Evolutionary conservation across 2,797 vertebrate genomes (phyloP), one percentile per base, ranked within the genome.

Genomic region (Chrysocyon brachyurus): DNA sequence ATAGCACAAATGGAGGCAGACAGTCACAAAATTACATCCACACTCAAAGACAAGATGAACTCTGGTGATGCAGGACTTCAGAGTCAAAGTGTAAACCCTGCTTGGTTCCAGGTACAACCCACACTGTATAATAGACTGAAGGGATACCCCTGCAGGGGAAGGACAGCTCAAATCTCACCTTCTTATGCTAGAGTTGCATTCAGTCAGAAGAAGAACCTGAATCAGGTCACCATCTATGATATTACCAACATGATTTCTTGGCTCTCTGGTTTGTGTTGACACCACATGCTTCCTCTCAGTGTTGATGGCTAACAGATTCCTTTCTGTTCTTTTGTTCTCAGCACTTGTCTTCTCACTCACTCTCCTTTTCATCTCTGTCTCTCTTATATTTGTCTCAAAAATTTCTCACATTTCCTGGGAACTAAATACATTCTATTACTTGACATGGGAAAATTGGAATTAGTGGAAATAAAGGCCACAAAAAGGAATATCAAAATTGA

Each of bases 361-460:
- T 57, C 28, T 79, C 12, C n/a, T 54, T 15, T 12, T 33, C 12
- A 49, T 57, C n/a, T 54, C 11, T 72, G 0, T 66, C 5, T 81
- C 36, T 64, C 21, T 31, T 92, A 63, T 59, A 26, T 70, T 22
- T 84, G 17, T 78, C 59, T 87, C 17, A 31, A 15, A 92, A 81
- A 92, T 82, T 63, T 63, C 79, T 83, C 36, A 94, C 4, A 68
- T 22, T 85, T 89, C 0, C 46, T 46, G 72, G 87, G 56, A 63
- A 3, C 24, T 28, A 72, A 93, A 56, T 87, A 21, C 2, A 85
- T 0, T 54, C 10, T 52, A 75, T 87, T 81, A 87, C 36, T 22
- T 95, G 63, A 89, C 1, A 5, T 28, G 61, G 15, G n/a, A 89
- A 96, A 83, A 94, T 57, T 93, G 52, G 8, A 77, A 85, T 93